Evolutionary conservation across 2,797 vertebrate genomes (phyloP).

Genomic region (Anguilla megastoma): DNA sequence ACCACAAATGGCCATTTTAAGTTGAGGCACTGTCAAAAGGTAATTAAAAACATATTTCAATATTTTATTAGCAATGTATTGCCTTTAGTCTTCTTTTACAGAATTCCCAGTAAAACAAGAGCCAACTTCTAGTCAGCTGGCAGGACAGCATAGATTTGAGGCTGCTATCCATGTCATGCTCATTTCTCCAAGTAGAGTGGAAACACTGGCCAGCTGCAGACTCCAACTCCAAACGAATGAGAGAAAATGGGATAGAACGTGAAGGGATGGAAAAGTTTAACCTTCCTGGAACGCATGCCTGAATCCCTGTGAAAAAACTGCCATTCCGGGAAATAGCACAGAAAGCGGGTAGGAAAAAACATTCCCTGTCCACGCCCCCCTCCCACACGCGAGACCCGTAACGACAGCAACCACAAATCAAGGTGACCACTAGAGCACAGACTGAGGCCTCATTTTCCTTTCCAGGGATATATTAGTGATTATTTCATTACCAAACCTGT

Average conservation of each 20-base stretch:
- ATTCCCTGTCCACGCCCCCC: conserved; percentile 10
- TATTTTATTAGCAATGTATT: not conserved
- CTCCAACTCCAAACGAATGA: not conserved
- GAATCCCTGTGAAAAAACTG: not conserved
- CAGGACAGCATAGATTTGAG: not conserved
- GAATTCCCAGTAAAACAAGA: not conserved
- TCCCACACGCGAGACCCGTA: not conserved
- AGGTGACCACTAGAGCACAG: not conserved
- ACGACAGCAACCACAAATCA: conserved; percentile 2
- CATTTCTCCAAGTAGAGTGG: not conserved
- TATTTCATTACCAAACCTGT: conserved; percentile 22
- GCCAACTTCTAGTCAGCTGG: not conserved
- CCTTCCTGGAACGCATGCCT: not conserved
- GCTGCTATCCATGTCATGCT: not conserved
- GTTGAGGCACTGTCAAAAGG: not conserved
- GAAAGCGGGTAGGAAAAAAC: not conserved
- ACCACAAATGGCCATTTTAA: not conserved
- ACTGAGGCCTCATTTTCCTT: not conserved
- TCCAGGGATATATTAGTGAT: conserved; percentile 19
- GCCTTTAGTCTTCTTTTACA: not conserved
- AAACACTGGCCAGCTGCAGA: not conserved
- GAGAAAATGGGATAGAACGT: not conserved
- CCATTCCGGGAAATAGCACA: conserved; percentile 6
- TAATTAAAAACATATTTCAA: not conserved
- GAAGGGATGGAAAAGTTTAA: conserved; percentile 13